A percentile compares a stretch with the other conserved stretches of the same genome.
phyloP scores from a whole-genome alignment of 2,797 vertebrate genomes.

The Semotilus atromaculatus region DNA sequence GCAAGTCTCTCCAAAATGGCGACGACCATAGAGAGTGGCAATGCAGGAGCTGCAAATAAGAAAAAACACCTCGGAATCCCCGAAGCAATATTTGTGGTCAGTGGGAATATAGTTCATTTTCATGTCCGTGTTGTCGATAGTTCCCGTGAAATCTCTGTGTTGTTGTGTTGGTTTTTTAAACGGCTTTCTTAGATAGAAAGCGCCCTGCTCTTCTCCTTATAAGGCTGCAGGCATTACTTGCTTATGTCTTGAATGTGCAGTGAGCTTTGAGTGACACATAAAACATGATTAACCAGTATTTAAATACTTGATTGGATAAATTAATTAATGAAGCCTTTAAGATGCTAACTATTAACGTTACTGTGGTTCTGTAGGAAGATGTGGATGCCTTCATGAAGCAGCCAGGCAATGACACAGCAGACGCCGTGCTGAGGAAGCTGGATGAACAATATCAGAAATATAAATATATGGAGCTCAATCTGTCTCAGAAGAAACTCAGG shows the following conservation, averaged over 20 bases:
- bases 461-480: conserved; percentile 99
- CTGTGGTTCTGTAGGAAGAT: conserved; percentile 84
- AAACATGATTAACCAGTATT: too few species aligned
- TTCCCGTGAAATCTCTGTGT: background rate
- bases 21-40: conserved; percentile 83
- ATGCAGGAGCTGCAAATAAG: conserved; percentile 76
- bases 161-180: background rate
- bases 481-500: conserved; percentile 96
- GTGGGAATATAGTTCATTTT: conserved; percentile 59
- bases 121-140: accelerated
- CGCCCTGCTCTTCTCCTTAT: conserved; percentile 47
- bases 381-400: conserved; percentile 97
- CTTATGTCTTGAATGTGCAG: conserved; percentile 25
- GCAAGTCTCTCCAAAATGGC: conserved; percentile 85
- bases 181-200: conserved; percentile 10
- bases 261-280: background rate
- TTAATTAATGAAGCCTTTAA: background rate
- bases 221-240: conserved; percentile 44
- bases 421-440: conserved; percentile 88
- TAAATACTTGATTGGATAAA: background rate
- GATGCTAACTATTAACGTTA: background rate
- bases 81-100: conserved; percentile 92
- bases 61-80: conserved; percentile 91
- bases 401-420: conserved; percentile 95
- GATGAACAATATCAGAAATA: conserved; percentile 99